phyloP scores from a whole-genome alignment of 2,888 invertebrate species.

The Eulithis prunata region DNA sequence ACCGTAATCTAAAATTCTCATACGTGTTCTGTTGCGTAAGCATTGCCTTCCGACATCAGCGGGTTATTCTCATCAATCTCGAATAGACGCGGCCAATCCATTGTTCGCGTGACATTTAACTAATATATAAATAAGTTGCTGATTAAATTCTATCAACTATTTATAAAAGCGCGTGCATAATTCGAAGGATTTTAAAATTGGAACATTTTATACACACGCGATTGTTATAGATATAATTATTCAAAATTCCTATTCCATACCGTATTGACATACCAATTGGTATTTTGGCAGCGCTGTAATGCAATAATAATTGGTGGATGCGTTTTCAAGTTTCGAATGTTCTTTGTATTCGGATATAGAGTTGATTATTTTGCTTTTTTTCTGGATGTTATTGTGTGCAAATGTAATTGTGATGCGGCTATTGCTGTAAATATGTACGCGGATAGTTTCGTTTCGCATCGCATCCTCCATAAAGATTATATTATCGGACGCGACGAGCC shows the following conservation, averaged over 20 bases:
- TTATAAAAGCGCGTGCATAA: constrained; percentile 64
- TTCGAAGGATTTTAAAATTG: constrained; percentile 57
- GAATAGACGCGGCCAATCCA: constrained; percentile 76
- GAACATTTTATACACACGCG: constrained; percentile 43
- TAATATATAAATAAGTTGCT: constrained; percentile 76
- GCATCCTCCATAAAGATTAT: constrained; percentile 39
- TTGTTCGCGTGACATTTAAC: constrained; percentile 83
- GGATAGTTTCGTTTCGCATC: constrained; percentile 48
- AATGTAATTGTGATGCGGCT: constrained; percentile 76
- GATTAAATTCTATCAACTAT: constrained; percentile 67
- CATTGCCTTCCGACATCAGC: constrained; percentile 70
- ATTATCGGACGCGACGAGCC: constrained; percentile 30
- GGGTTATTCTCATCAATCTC: constrained; percentile 81
- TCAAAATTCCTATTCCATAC: no score
- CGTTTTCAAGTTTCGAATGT: constrained; percentile 68
- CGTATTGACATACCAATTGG: constrained; percentile 46
- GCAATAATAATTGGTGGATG: constrained; percentile 64
- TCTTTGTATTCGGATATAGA: constrained; percentile 82
- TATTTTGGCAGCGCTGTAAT: constrained; percentile 77
- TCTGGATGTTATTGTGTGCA: constrained; percentile 77
- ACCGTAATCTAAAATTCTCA: constrained; percentile 74
- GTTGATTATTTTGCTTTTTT: constrained; percentile 76
- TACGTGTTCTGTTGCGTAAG: constrained; percentile 68
- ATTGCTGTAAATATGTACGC: constrained; percentile 68
- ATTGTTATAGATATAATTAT: constrained; percentile 46